These are phyloP conservation scores for Rhabdomys dilectus DNA, from an alignment of 2,113 vertebrate species.

Conservation along the genomic window DNA sequence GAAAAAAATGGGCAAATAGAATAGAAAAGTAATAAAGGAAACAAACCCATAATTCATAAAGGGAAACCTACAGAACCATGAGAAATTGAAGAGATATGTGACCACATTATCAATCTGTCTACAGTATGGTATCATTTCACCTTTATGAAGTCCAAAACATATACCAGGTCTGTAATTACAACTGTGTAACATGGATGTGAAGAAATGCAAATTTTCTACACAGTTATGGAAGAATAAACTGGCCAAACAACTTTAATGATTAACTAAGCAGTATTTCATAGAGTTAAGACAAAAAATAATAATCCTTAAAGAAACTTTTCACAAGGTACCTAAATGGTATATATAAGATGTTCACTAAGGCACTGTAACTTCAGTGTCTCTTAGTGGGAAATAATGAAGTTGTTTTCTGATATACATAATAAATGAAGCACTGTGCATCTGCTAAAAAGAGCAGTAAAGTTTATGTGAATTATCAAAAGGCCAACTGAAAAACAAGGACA, in stretches of 20 bases:
- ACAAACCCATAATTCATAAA: neutral
- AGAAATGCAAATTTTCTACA: neutral
- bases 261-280: neutral
- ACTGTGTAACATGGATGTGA: neutral
- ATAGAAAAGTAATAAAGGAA: neutral
- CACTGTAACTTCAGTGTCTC: neutral
- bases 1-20: neutral
- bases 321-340: neutral
- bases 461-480: neutral
- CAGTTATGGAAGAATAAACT: neutral
- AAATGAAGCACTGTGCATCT: neutral
- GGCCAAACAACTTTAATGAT: neutral
- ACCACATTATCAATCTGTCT: neutral
- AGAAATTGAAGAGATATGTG: neutral
- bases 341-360: neutral
- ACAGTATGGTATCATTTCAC: neutral
- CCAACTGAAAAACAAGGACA: neutral
- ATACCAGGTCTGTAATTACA: neutral
- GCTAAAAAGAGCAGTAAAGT: neutral
- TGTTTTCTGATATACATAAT: neutral
- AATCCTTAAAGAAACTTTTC: neutral
- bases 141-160: neutral
- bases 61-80: neutral
- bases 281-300: slow-evolving; percentile 25
- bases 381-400: neutral